Base-by-base conservation (phyloP, 2,797 vertebrate species). In the Poeciliopsis infans region DNA sequence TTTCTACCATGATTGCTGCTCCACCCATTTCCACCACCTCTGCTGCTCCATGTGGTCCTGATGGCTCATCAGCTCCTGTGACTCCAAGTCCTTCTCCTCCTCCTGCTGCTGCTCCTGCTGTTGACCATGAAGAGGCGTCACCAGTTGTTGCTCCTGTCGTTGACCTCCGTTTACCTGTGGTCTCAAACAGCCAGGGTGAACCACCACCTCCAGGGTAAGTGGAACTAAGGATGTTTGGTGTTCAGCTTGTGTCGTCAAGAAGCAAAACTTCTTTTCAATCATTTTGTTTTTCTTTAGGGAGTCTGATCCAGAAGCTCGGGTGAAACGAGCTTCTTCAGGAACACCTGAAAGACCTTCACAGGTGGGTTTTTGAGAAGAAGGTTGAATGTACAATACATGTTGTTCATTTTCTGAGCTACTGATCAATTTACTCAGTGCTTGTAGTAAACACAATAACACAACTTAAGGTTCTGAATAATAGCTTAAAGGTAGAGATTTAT, bases 171-270 rank as follows among this genome's bases (percentile, higher is more conserved):
- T 94, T 93, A 47, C 93, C 93, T 47, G 45, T 84, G 45, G 90
- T 73, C 71, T 72, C 87, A 1, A 70, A 45, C 49, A 88, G 68
- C 75, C 94, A 92, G 12, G 87, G 69, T 7, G 94, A 95, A 82
- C 92, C 94, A 4, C 93, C 93, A 0, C 93, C 92, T 49, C 93
- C 92, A 5, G 93, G 93, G 94, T 95, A 79, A 82, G 90, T 82
- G 74, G 2, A 76, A 2, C 49, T 15, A 25, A 2, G 28, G 2
- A 46, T n/a, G 23, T 15, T 64, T 16, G 75, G 1, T 36, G 18
- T 6, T 11, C 49, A 39, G 4, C 33, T 76, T 64, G 13, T 12
- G 36, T 31, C 12, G 0, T 64, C 1, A 39, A 33, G 1, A 47
- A 5, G 3, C 12, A 6, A 55, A 16, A 41, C 28, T 11, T 45